phyloP scores from a whole-genome alignment of 2,888 invertebrate genomes.

The Drosophila dives region DNA sequence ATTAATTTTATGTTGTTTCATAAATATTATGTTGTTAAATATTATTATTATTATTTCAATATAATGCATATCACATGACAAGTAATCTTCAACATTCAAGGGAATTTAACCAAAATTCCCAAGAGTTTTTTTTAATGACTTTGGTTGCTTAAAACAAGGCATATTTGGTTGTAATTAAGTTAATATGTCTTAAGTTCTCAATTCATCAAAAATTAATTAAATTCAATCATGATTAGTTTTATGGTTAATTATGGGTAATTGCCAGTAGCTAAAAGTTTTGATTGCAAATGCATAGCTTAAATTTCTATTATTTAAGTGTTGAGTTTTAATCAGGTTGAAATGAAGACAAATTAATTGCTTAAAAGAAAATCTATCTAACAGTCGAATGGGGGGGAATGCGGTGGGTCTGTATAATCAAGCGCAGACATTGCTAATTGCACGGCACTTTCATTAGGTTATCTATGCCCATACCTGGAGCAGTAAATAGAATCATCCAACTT shows the following conservation, averaged over 20 bases:
- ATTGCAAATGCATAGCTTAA: slow-evolving; percentile 18
- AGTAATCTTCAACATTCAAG: background rate
- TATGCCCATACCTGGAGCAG: slow-evolving; percentile 53
- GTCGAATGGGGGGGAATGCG: background rate
- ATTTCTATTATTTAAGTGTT: background rate
- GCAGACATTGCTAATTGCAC: slow-evolving; percentile 57
- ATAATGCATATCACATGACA: background rate
- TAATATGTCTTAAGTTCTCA: background rate
- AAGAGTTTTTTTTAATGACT: background rate
- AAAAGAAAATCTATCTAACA: slow-evolving; percentile 7
- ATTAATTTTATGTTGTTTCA: slow-evolving; percentile 19
- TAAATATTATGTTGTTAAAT: slow-evolving; percentile 6
- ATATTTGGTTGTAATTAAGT: background rate
- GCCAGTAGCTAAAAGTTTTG: slow-evolving; percentile 31
- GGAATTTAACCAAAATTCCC: background rate
- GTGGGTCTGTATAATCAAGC: slow-evolving; percentile 31
- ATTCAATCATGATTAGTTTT: slow-evolving; percentile 30
- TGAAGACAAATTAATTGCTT: slow-evolving; percentile 15
- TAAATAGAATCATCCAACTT: slow-evolving; percentile 72
- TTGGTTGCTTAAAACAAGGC: background rate
- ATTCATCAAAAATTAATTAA: too few relatives aligned
- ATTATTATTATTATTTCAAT: too few relatives aligned
- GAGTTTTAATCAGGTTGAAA: slow-evolving; percentile 14
- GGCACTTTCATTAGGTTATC: slow-evolving; percentile 69
- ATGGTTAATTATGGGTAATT: slow-evolving; percentile 42